Conservation (phyloP, 2,888 invertebrate genomes). For the Xylota segnis region DNA sequence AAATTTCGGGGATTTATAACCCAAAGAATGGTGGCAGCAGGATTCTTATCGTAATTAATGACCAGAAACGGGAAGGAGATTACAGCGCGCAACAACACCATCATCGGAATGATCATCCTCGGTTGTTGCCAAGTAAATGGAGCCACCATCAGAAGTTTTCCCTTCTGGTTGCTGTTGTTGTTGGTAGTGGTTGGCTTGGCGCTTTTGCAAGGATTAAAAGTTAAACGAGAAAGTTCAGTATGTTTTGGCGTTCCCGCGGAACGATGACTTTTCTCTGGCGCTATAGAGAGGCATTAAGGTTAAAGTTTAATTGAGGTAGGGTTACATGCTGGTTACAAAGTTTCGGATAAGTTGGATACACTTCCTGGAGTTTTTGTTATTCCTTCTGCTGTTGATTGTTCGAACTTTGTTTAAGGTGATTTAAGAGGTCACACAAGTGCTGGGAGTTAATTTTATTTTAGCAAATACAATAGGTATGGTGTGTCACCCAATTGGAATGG, state of each 20-base stretch:
- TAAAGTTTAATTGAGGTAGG: conserved; percentile 69
- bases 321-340: conserved; percentile 68
- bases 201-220: conserved; percentile 58
- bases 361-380: conserved; percentile 22
- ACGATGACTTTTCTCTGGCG: conserved; percentile 46
- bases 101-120: conserved; percentile 42
- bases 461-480: conserved; percentile 35
- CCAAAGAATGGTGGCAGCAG: conserved; percentile 49
- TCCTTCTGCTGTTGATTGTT: conserved; percentile 44
- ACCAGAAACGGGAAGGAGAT: conserved; percentile 43
- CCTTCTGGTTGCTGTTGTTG: conserved; percentile 5
- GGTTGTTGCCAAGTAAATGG: conserved; percentile 48
- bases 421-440: background rate
- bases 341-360: conserved; percentile 54
- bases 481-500: conserved; percentile 38
- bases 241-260: conserved; percentile 60
- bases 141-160: conserved; percentile 5
- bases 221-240: conserved; percentile 66
- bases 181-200: conserved; percentile 1
- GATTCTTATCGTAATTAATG: conserved; percentile 74
- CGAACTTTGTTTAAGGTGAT: conserved; percentile 37
- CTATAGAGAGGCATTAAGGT: conserved; percentile 34
- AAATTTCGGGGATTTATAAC: conserved; percentile 72
- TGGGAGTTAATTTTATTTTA: conserved; percentile 33
- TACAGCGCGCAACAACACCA: conserved; percentile 39